These are phyloP conservation scores for Gonioctena quinquepunctata DNA, from an alignment of 1,140 invertebrate genomes.

Conservation along the genomic window DNA sequence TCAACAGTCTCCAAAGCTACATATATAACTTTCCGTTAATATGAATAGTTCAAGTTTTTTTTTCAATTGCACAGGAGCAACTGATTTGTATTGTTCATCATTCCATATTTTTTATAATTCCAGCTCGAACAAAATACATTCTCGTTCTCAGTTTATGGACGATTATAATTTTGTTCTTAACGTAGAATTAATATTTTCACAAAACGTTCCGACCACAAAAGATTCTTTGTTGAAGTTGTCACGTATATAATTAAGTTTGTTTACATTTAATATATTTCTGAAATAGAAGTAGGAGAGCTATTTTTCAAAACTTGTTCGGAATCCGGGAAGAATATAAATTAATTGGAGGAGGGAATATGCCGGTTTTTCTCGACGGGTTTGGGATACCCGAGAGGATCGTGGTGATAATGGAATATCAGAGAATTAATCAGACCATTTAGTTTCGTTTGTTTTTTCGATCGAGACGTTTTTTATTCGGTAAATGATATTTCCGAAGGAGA, in stretches of 20 bases:
- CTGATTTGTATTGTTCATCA: too few species aligned
- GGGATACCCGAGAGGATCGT: neutral
- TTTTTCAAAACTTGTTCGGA: conserved; percentile 2
- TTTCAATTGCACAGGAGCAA: too few species aligned
- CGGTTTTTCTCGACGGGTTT: too few species aligned
- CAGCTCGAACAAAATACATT: too few species aligned
- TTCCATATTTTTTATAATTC: too few species aligned
- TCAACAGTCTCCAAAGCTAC: too few species aligned
- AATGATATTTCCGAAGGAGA: too few species aligned
- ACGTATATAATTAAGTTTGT: conserved; percentile 18
- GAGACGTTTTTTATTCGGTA: neutral
- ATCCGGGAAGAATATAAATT: conserved; percentile 1
- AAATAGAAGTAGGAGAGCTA: conserved; percentile 6
- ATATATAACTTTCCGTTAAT: too few species aligned
- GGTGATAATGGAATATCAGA: neutral
- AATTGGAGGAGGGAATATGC: neutral
- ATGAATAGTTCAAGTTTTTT: too few species aligned
- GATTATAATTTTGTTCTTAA: neutral
- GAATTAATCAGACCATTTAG: neutral
- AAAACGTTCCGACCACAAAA: neutral
- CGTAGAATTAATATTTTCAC: neutral
- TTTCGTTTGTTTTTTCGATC: neutral
- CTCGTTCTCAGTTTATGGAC: too few species aligned
- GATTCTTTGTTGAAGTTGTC: conserved; percentile 1
- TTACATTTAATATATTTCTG: conserved; percentile 11